Evolutionary conservation across 2,888 invertebrate genomes (phyloP).

Genomic region (Cryptocephalus moraei): DNA sequence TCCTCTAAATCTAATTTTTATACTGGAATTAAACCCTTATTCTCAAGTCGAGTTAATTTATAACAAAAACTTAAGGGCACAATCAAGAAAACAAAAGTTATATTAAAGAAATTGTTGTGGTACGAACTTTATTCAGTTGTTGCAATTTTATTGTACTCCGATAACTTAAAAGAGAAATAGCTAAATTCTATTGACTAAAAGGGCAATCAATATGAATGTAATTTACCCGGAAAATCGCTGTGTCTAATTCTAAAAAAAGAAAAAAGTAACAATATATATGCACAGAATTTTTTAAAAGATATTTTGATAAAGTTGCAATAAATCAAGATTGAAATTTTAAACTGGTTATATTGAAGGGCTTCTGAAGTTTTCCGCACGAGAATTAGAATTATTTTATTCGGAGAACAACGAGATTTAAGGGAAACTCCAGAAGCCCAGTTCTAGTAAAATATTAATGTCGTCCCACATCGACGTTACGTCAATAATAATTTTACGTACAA

Average conservation of each 20-base stretch:
- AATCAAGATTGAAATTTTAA: slow-evolving; percentile 12
- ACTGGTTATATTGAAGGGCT: too few species aligned
- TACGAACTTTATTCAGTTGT: slow-evolving; percentile 26
- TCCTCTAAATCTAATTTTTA: slow-evolving; percentile 2
- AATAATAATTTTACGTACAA: slow-evolving; percentile 40
- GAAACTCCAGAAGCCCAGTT: slow-evolving; percentile 5
- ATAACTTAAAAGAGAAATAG: slow-evolving; percentile 11
- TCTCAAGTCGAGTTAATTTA: slow-evolving; percentile 7
- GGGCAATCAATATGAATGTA: slow-evolving; percentile 34
- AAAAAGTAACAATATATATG: slow-evolving; percentile 24
- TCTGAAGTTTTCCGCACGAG: slow-evolving; percentile 1
- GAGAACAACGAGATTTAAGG: slow-evolving; percentile 1
- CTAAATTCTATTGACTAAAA: slow-evolving; percentile 23
- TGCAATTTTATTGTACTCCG: slow-evolving; percentile 15
- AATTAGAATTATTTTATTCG: slow-evolving; percentile 1
- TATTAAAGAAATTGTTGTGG: slow-evolving; percentile 32
- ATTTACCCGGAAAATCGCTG: slow-evolving; percentile 33
- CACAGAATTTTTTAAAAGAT: slow-evolving; percentile 31
- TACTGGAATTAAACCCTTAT: neutral
- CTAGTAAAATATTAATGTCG: slow-evolving; percentile 32
- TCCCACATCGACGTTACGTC: slow-evolving; percentile 40
- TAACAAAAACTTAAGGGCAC: slow-evolving; percentile 36
- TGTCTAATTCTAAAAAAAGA: slow-evolving; percentile 37
- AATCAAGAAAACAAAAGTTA: slow-evolving; percentile 26
- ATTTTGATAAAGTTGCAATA: slow-evolving; percentile 40